phyloP scores from a whole-genome alignment of 2,797 vertebrate species.

The Chloroceryle inda region DNA sequence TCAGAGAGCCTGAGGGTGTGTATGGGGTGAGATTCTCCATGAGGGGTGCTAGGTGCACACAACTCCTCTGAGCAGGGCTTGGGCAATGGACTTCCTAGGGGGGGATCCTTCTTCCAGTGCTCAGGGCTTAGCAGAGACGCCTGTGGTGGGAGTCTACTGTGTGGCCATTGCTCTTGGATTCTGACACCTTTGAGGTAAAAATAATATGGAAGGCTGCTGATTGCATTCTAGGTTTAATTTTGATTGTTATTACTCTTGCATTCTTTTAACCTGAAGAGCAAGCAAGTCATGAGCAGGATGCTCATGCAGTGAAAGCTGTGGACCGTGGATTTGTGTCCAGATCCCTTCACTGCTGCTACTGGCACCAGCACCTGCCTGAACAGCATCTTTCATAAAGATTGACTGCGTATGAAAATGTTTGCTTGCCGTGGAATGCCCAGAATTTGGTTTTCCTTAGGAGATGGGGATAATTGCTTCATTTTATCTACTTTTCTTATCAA shows the following conservation, averaged over 20 bases:
- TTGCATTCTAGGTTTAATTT: not conserved
- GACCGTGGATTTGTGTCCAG: not conserved
- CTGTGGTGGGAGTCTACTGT: not conserved
- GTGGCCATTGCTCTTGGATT: not conserved
- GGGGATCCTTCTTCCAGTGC: not conserved
- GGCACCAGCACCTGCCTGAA: not conserved
- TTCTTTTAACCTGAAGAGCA: not conserved
- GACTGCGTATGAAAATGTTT: not conserved
- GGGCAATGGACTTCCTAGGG: rapidly evolving
- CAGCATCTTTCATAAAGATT: not conserved
- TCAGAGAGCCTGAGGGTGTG: not conserved
- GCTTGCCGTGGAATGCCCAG: not conserved
- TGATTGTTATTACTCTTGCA: not conserved
- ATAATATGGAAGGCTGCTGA: not conserved
- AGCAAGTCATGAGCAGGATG: not conserved
- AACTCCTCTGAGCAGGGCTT: not conserved
- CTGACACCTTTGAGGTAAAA: not conserved
- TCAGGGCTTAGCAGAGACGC: not conserved
- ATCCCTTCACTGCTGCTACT: not conserved
- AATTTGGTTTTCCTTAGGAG: not conserved
- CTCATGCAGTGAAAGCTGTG: not conserved
- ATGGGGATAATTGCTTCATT: not conserved
- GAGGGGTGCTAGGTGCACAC: rapidly evolving
- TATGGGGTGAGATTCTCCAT: rapidly evolving
- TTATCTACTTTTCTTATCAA: not conserved